phyloP scores from a whole-genome alignment of 2,797 vertebrate genomes.

The Ptychadena robeensis region DNA sequence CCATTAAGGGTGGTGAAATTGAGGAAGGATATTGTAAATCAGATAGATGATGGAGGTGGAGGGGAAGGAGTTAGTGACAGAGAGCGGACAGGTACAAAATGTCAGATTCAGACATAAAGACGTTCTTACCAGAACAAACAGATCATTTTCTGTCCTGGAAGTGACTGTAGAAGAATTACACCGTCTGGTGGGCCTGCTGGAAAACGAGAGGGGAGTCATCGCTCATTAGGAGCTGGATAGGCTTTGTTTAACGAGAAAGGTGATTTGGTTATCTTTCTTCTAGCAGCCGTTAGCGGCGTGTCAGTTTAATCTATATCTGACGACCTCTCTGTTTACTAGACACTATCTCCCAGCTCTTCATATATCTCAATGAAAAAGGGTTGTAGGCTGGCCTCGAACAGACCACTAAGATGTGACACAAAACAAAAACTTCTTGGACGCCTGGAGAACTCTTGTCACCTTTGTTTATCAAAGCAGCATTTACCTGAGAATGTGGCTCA shows the following conservation, averaged over 20 bases:
- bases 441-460: background rate
- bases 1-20: background rate
- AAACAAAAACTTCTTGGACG: background rate
- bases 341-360: constrained; percentile 15
- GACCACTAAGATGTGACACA: background rate
- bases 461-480: background rate
- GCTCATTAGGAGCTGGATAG: constrained; percentile 29
- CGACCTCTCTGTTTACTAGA: constrained; percentile 40
- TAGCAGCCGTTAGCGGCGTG: constrained; percentile 48
- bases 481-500: background rate
- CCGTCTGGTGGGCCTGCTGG: constrained; percentile 14
- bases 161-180: constrained; percentile 11
- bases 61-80: constrained; percentile 65
- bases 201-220: constrained; percentile 34
- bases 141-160: constrained; percentile 29
- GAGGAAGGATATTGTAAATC: background rate
- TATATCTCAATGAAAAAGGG: constrained; percentile 18
- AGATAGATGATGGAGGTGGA: background rate
- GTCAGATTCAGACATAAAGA: constrained; percentile 19
- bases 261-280: constrained; percentile 60
- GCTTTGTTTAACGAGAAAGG: constrained; percentile 48
- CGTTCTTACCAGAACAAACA: constrained; percentile 41
- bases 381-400: background rate
- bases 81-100: constrained; percentile 65
- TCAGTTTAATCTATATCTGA: constrained; percentile 56